A percentile compares a stretch with the other conserved stretches of the same genome.
phyloP scores from a whole-genome alignment of 2,888 invertebrate species.

The Coremacera marginata region DNA sequence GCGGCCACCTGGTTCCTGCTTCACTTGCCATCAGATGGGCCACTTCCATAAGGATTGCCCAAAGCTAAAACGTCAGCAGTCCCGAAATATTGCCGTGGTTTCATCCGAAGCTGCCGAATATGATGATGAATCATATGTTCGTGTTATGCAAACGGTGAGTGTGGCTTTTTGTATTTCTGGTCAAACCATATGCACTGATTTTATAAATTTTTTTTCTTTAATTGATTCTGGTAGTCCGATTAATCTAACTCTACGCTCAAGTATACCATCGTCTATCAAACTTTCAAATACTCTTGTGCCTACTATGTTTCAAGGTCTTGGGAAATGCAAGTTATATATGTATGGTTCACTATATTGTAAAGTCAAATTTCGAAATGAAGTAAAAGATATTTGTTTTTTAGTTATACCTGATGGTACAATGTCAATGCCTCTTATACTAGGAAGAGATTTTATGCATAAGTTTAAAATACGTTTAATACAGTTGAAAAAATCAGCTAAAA shows the following conservation, averaged over 20 bases:
- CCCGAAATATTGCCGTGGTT: not conserved
- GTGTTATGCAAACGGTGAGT: not conserved
- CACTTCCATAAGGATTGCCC: not conserved
- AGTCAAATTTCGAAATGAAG: no score
- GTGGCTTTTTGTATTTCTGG: slow-evolving; percentile 9
- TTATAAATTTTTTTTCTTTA: slow-evolving; percentile 3
- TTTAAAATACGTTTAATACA: slow-evolving; percentile 15
- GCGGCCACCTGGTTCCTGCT: not conserved
- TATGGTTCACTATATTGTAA: not conserved
- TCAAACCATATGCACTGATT: not conserved
- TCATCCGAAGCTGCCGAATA: not conserved
- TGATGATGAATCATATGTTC: not conserved
- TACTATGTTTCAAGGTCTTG: not conserved
- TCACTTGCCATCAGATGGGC: slow-evolving; percentile 23
- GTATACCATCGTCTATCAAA: slow-evolving; percentile 18
- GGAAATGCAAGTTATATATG: not conserved
- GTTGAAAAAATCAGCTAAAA: no score
- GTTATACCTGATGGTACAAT: slow-evolving; percentile 28
- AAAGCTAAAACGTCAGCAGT: not conserved
- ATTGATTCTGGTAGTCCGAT: slow-evolving; percentile 35
- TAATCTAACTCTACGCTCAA: slow-evolving; percentile 32
- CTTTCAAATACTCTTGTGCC: no score
- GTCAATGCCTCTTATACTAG: slow-evolving; percentile 21
- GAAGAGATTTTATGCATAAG: slow-evolving; percentile 31
- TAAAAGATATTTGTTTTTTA: no score